phyloP scores from a whole-genome alignment of 2,113 vertebrate species.

The Holacanthus passer region DNA sequence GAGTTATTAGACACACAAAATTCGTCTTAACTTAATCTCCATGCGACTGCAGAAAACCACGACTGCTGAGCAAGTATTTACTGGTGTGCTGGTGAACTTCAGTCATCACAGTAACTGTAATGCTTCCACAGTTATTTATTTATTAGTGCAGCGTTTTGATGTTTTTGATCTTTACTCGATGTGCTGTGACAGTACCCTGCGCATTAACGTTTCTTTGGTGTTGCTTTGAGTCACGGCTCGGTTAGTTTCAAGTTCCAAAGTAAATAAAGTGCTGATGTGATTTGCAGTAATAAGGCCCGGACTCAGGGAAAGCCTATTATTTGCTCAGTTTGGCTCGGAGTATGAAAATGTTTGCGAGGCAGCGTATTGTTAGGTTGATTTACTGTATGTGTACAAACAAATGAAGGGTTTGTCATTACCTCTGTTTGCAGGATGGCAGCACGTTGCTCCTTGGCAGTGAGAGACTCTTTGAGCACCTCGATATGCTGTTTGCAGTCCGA shows the following conservation, averaged over 20 bases:
- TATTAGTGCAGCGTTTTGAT: conserved; percentile 12
- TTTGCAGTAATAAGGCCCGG: conserved; percentile 29
- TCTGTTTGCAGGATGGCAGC: conserved; percentile 99
- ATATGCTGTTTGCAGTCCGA: conserved; percentile 99
- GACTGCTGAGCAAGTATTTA: neutral
- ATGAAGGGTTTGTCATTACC: conserved; percentile 79
- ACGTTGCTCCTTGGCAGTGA: conserved; percentile 99
- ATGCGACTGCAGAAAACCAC: neutral
- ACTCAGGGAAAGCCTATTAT: conserved; percentile 10
- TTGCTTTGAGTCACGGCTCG: conserved; percentile 15
- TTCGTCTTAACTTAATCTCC: conserved; percentile 7
- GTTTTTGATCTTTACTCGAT: conserved; percentile 12
- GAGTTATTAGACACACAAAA: neutral
- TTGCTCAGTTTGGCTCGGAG: conserved; percentile 34
- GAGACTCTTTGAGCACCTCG: conserved; percentile 99
- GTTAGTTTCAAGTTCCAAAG: conserved; percentile 37
- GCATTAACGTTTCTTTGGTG: conserved; percentile 22
- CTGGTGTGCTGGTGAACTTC: neutral
- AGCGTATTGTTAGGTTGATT: conserved; percentile 23
- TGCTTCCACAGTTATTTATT: conserved; percentile 10
- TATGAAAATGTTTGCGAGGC: conserved; percentile 24
- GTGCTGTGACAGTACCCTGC: conserved; percentile 12
- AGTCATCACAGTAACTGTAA: neutral
- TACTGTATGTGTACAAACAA: conserved; percentile 19
- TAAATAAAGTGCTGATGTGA: conserved; percentile 43